Conservation (phyloP, 2,888 invertebrate genomes). For the Buathra laborator region DNA sequence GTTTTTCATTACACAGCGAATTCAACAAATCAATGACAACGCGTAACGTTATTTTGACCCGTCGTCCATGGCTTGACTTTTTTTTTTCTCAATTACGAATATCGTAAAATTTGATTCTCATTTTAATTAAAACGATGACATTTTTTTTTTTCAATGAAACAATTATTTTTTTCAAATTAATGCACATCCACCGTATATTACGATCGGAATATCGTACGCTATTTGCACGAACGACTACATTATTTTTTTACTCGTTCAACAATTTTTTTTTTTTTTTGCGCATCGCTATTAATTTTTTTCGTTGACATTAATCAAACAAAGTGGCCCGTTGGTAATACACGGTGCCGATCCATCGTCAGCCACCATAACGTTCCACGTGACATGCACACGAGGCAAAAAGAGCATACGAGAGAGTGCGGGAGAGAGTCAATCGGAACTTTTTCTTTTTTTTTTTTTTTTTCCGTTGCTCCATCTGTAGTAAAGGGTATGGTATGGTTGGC, state of each 20-base stretch:
- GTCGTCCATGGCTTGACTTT: too few relatives aligned
- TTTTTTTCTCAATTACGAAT: too few relatives aligned
- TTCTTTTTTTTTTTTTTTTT: conserved; percentile 15
- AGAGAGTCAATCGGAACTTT: conserved; percentile 38
- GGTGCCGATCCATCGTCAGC: conserved; percentile 36
- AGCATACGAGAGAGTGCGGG: background rate
- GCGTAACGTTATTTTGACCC: too few relatives aligned
- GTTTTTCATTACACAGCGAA: too few relatives aligned
- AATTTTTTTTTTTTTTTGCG: background rate
- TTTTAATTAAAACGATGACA: too few relatives aligned
- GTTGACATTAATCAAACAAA: conserved; percentile 41
- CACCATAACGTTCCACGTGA: conserved; percentile 42
- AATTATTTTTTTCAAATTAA: too few relatives aligned
- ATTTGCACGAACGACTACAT: too few relatives aligned
- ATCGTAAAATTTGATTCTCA: too few relatives aligned
- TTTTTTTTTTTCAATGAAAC: too few relatives aligned
- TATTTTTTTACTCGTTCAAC: background rate
- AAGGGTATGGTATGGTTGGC: conserved; percentile 12
- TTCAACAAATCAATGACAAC: too few relatives aligned
- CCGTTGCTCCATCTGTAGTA: conserved; percentile 37
- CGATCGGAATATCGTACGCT: too few relatives aligned
- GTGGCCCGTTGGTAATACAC: conserved; percentile 25
- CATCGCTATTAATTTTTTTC: background rate
- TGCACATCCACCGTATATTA: too few relatives aligned
- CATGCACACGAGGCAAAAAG: conserved; percentile 14